Evolutionary conservation across 2,113 vertebrate species (phyloP), one percentile per base, ranked within the genome.

Genomic region (Xenopus borealis): DNA sequence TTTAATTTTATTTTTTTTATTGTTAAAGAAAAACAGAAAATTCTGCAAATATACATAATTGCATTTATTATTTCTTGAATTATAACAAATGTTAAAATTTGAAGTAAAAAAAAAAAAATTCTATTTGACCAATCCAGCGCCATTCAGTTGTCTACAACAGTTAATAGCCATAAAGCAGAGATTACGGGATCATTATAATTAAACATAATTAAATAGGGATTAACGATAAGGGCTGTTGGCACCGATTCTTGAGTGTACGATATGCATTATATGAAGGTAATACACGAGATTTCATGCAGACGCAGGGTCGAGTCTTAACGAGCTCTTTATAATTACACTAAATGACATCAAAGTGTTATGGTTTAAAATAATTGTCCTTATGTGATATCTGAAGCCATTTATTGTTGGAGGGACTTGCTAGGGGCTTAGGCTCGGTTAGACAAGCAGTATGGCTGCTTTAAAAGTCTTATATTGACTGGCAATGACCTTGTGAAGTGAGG

Each of bases 101-200:
- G 33, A 4, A 40, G 6, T 7, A 40, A 40, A 40, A 40, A 40
- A 40, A 40, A 50, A 50, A 50, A 40, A 40, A 3, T n/a, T 55
- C 53, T 55, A 5, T 55, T 55, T 55, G 14, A 7, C 12, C 53
- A 4, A n/a, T 55, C 16, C 16, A 16, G 17, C 3, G 16, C 16
- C 1, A 55, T 55, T n/a, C 18, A 30, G 33, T 64, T 64, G 27
- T 44, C 16, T 40, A 30, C 12, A 40, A 40, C 13, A 44, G 62
- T 44, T 64, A 40, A 27, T 40, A 64, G 53, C 62, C 10, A 40
- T 64, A 40, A 64, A 64, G 30, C 16, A 33, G 62, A 30, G 62
- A 64, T 64, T 64, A 64, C 16, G 30, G 27, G 30, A 33, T 64
- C 62, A 64, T 64, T 64, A 64, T 64, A 64, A 64, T 64, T 64